These are phyloP conservation scores for Notechis scutatus DNA, from an alignment of 2,113 vertebrate genomes.

Conservation along the genomic window DNA sequence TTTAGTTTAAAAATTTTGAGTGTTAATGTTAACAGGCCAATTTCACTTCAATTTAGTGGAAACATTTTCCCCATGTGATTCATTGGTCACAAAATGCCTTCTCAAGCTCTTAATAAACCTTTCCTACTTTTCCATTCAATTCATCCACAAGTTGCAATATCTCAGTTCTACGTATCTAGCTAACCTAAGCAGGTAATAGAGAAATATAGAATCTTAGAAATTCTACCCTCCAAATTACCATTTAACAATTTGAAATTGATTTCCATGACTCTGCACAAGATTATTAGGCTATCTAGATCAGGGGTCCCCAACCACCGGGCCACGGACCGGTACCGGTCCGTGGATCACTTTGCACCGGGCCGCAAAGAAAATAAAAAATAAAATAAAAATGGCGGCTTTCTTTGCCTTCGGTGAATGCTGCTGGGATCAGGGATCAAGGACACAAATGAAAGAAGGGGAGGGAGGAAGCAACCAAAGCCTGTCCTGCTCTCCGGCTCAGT, in stretches of 20 bases:
- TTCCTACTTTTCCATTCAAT: not conserved
- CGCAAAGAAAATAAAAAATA: no score
- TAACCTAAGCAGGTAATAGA: not conserved
- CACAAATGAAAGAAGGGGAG: no score
- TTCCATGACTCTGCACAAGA: not conserved
- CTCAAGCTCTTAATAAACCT: not conserved
- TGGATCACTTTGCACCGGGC: no score
- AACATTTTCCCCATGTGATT: not conserved
- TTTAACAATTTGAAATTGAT: not conserved
- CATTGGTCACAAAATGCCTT: not conserved
- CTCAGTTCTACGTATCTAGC: not conserved
- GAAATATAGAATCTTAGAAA: not conserved
- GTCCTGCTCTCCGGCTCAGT: no score
- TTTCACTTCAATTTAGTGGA: not conserved
- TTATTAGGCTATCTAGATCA: not conserved
- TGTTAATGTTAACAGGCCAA: not conserved
- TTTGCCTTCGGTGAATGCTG: no score
- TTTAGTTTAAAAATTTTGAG: not conserved
- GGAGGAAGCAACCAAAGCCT: no score
- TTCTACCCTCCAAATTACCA: not conserved
- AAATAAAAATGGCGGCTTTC: no score
- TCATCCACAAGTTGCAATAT: not conserved
- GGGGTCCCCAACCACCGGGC: no score
- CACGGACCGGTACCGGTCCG: no score
- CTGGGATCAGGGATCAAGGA: no score